These are phyloP conservation scores for Cololabis saira DNA, from an alignment of 2,113 vertebrate genomes.

Conservation along the genomic window DNA sequence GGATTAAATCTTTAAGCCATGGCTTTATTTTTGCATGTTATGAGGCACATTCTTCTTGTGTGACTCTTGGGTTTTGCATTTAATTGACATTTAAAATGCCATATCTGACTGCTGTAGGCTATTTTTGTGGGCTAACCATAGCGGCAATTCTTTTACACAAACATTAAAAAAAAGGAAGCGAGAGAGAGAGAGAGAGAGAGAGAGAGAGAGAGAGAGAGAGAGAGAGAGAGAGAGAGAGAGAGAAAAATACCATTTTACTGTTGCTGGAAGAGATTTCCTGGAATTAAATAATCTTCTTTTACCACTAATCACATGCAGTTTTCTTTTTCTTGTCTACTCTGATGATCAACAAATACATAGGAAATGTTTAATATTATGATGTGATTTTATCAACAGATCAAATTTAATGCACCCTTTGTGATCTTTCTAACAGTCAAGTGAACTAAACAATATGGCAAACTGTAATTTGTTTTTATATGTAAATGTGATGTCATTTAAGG, in stretches of 20 bases:
- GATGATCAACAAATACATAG: not conserved
- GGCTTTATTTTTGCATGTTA: constrained; percentile 9
- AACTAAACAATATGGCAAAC: too few species aligned
- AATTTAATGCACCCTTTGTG: not conserved
- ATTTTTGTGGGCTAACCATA: constrained; percentile 19
- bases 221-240: not conserved
- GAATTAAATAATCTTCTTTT: not conserved
- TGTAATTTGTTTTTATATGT: not conserved
- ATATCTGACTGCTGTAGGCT: constrained; percentile 21
- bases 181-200: constrained; percentile 4
- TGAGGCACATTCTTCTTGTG: constrained; percentile 19
- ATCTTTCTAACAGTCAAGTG: too few species aligned
- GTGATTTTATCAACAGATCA: not conserved
- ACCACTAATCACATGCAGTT: not conserved
- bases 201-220: not conserved
- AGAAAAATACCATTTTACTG: not conserved
- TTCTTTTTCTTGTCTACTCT: not conserved
- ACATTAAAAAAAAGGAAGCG: too few species aligned
- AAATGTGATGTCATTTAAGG: constrained; percentile 10
- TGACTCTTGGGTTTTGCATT: constrained; percentile 24
- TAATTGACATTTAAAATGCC: constrained; percentile 56
- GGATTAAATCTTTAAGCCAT: constrained; percentile 13
- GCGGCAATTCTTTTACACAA: constrained; percentile 16
- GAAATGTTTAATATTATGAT: not conserved
- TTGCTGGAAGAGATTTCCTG: not conserved